A percentile compares a stretch with the other conserved stretches of the same genome.
Evolutionary conservation across 2,797 vertebrate genomes (phyloP).

Genomic region (Iguana delicatissima): DNA sequence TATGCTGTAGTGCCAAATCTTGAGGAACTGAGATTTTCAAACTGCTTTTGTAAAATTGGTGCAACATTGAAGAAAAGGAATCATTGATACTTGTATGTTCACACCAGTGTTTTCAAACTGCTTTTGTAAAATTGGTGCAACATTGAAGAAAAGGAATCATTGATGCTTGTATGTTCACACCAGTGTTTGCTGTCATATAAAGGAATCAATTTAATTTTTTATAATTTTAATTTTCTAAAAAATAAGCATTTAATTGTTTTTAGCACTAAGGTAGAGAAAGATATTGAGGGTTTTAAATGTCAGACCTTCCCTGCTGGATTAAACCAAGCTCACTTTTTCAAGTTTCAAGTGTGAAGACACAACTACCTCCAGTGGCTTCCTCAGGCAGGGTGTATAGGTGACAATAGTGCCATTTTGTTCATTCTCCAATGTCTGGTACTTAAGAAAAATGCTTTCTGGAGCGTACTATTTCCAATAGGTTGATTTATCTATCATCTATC

Average conservation of each 20-base stretch:
- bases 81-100: neutral
- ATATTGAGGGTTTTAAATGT: neutral
- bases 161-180: neutral
- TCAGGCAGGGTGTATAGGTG: neutral
- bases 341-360: neutral
- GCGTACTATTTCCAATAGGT: too few species aligned
- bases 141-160: neutral
- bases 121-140: slow-evolving; percentile 1
- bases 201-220: neutral
- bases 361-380: neutral
- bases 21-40: neutral
- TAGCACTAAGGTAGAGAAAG: neutral
- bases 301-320: neutral
- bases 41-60: neutral
- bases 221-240: too few species aligned
- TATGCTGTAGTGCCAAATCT: neutral
- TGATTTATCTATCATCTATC: too few species aligned
- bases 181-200: neutral
- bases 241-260: neutral
- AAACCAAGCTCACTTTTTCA: neutral
- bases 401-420: neutral
- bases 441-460: neutral
- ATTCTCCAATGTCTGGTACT: neutral
- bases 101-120: neutral
- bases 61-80: neutral